Base-by-base conservation (phyloP, 2,888 invertebrate genomes). In the Blastobasis lacticolella region DNA sequence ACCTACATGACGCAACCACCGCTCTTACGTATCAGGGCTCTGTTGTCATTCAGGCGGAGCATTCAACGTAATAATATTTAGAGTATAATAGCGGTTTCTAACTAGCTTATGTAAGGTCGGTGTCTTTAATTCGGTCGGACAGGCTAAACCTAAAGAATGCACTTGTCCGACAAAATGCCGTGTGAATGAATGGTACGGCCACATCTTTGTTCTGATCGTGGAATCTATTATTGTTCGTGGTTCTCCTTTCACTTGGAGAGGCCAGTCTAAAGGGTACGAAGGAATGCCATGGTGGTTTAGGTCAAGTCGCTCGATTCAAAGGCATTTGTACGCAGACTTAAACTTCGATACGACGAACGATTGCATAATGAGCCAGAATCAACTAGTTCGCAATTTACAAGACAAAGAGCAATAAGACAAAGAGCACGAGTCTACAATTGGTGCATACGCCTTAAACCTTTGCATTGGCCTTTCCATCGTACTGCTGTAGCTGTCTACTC, bases 231-330 rank as follows among this genome's bases (percentile, higher is more conserved):
- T 70, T 69, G 77, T 77, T 76, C 75, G 72, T 67, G 58, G 69
- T 62, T 71, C 70, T 75, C 83, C 85, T 85, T 85, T 86, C 85
- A 85, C 85, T 83, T 77, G 66, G 62, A 60, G 64, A 66, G 70
- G 66, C 67, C 63, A 71, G 66, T 66, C 68, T 71, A 79, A 79
- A 79, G 78, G 81, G 78, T 73, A 78, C 64, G 69, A 61, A 48
- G 73, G 64, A 64, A 61, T 59, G 69, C 66, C 66, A 61, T 63
- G 69, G 71, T 62, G 67, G 72, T 70, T 69, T 71, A 66, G 76
- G 77, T 74, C 75, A 77, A 67, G 69, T 71, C 70, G 70, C 69
- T 70, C 9, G 9, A 41, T 41, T 41, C 7, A 41, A 41, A 8
- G 7, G 41, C 7, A 8, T 7, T 41, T 41, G 41, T 41, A 8